phyloP scores from a whole-genome alignment of 2,888 invertebrate species.

The Micoletzkya japonica region DNA sequence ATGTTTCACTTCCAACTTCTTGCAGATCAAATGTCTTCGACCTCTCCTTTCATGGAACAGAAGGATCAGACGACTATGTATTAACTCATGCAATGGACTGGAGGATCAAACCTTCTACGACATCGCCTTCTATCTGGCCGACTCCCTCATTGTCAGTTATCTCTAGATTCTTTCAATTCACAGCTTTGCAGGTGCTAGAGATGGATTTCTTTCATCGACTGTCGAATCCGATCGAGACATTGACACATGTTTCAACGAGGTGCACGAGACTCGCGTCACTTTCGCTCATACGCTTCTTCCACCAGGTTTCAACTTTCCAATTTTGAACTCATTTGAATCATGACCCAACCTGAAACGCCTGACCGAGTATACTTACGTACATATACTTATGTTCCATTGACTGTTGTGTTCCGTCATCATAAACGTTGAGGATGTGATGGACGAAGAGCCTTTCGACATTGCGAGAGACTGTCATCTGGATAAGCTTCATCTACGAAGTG shows the following conservation, averaged over 20 bases:
- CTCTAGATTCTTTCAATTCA: no score
- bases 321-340: background rate
- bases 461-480: constrained; percentile 35
- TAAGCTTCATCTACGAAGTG: constrained; percentile 44
- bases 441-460: constrained; percentile 27
- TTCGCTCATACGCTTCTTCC: constrained; percentile 60
- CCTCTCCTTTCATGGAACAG: constrained; percentile 49
- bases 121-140: constrained; percentile 58
- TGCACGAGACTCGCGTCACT: constrained; percentile 59
- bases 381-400: background rate
- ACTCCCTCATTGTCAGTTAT: constrained; percentile 41
- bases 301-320: constrained; percentile 38
- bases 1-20: background rate
- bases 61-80: constrained; percentile 50
- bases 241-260: constrained; percentile 50
- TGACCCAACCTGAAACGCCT: background rate
- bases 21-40: constrained; percentile 7
- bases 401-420: background rate
- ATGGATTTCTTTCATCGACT: constrained; percentile 60
- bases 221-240: constrained; percentile 51
- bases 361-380: no score
- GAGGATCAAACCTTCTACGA: constrained; percentile 61
- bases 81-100: constrained; percentile 57
- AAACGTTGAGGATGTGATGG: constrained; percentile 6
- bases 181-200: constrained; percentile 47